Conservation (phyloP, 2,888 invertebrate species). For the Aspidiotus rigidus region DNA sequence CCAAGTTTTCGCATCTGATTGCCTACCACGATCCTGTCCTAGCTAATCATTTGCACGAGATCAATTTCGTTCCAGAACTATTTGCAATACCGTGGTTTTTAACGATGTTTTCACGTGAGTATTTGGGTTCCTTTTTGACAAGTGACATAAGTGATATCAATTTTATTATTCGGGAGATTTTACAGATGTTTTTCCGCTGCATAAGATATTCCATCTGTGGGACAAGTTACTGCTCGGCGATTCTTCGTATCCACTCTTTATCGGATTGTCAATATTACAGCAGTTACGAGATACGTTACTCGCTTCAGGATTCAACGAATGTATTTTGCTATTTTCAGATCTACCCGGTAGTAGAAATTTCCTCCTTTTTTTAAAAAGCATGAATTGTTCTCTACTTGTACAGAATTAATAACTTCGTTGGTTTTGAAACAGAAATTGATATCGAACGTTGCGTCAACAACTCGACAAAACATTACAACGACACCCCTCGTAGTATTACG, state of each 20-base stretch:
- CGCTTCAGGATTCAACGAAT: slow-evolving; percentile 92
- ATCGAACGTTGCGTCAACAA: slow-evolving; percentile 86
- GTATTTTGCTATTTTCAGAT: slow-evolving; percentile 96
- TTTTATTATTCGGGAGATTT: slow-evolving; percentile 39
- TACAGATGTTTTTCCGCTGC: slow-evolving; percentile 91
- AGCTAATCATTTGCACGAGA: slow-evolving; percentile 80
- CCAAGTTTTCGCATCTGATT: slow-evolving; percentile 91
- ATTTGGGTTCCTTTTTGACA: background rate
- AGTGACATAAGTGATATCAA: too few relatives aligned
- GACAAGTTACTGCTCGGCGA: slow-evolving; percentile 90
- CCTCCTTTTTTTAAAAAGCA: background rate
- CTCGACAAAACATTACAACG: slow-evolving; percentile 73
- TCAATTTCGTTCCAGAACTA: slow-evolving; percentile 91
- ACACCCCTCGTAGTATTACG: slow-evolving; percentile 80
- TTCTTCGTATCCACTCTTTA: slow-evolving; percentile 83
- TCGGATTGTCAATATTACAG: slow-evolving; percentile 84
- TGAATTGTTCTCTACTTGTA: background rate
- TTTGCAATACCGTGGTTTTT: slow-evolving; percentile 99
- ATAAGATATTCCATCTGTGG: slow-evolving; percentile 97
- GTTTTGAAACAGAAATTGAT: slow-evolving; percentile 61
- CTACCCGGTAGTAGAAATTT: slow-evolving; percentile 54
- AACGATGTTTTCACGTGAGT: slow-evolving; percentile 96
- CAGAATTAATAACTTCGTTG: background rate
- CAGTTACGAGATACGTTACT: slow-evolving; percentile 77
- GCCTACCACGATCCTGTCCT: slow-evolving; percentile 90